Percentiles rank a stretch among this genome's conserved stretches.
Conservation (phyloP, 2,113 vertebrate genomes). For the Coturnix japonica region DNA sequence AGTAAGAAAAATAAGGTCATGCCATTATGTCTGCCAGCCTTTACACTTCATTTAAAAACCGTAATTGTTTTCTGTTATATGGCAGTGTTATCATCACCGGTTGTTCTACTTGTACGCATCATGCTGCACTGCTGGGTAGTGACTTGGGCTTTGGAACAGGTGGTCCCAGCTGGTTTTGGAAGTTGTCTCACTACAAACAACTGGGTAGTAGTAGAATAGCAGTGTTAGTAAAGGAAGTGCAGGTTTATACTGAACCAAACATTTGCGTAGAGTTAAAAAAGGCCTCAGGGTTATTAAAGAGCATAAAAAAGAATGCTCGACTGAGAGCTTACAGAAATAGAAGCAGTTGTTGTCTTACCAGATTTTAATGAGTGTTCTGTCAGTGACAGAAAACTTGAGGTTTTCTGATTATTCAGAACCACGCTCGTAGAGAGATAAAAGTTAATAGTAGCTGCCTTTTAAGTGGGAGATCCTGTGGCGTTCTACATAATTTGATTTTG, state of each 20-base stretch:
- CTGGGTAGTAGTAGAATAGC: neutral
- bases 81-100: neutral
- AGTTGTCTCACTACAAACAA: neutral
- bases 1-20: neutral
- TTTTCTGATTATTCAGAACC: neutral
- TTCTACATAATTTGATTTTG: conserved; percentile 29
- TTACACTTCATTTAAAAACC: neutral
- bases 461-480: neutral
- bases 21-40: neutral
- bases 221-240: neutral
- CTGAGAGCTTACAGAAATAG: conserved; percentile 11
- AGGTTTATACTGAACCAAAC: neutral
- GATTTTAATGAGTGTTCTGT: conserved; percentile 35
- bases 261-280: neutral
- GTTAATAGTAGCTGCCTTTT: neutral
- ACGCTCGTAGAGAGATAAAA: neutral
- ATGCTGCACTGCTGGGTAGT: neutral
- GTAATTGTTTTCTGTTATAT: neutral
- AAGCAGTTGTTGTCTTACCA: neutral
- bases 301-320: neutral
- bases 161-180: neutral
- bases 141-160: neutral
- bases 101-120: neutral
- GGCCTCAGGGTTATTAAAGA: neutral
- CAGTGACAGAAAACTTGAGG: neutral